Evolutionary conservation across 1,140 invertebrate genomes (phyloP), one percentile per base, ranked within the genome.

Genomic region (Aphelenchoides fujianensis): DNA sequence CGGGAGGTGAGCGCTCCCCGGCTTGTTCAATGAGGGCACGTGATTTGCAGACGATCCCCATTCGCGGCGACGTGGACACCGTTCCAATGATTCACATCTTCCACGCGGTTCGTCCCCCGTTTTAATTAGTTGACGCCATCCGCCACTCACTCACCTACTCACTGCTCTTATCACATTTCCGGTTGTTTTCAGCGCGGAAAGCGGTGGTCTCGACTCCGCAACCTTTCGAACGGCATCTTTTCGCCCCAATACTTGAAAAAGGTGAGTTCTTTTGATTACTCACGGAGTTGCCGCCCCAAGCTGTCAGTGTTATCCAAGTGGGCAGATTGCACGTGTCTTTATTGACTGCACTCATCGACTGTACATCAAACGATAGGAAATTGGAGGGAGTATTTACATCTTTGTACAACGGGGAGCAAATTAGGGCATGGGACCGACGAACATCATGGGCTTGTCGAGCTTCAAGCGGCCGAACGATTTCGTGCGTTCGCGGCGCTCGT

Each of bases 151-250:
- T n/a, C n/a, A n/a, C n/a, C n/a, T n/a, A n/a, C n/a, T n/a, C n/a
- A n/a, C n/a, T n/a, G n/a, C n/a, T n/a, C n/a, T n/a, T n/a, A n/a
- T n/a, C n/a, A n/a, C n/a, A n/a, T n/a, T n/a, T n/a, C n/a, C n/a
- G n/a, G n/a, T n/a, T n/a, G n/a, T n/a, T n/a, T n/a, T n/a, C n/a
- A n/a, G n/a, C n/a, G 68, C 19, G 84, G 84, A 41, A 59, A 55
- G 0, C 67, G 77, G 23, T 87, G 86, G 86, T 85, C 85, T 62
- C 79, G 85, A n/a, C 84, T 86, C 0, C 67, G 86, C 36, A 77
- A 78, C 23, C 82, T 86, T 28, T 83, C 85, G 31, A 86, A 84
- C 73, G 85, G 85, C n/a, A 82, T 84, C 1, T 87, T 87, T 73
- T 85, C 84, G n/a, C 77, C 82, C 2, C 71, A 77, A 34, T 86